Conservation (phyloP, 2,113 vertebrate species). For the Prionailurus bengalensis region DNA sequence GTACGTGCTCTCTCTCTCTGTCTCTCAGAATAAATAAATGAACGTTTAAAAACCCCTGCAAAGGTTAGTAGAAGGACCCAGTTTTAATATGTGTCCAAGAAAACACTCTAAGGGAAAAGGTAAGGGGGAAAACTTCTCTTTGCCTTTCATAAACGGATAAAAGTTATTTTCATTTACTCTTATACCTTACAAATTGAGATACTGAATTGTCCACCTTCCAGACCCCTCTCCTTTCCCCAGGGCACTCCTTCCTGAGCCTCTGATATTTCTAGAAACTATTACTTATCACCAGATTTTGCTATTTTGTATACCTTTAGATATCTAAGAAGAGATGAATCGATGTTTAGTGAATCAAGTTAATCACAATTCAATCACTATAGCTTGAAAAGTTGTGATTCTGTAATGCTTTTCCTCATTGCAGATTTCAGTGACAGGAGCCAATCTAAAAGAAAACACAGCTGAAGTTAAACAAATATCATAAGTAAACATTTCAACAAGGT, state of each 20-base stretch:
- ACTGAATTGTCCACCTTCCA: background rate
- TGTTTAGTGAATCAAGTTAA: conserved; percentile 10
- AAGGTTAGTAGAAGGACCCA: background rate
- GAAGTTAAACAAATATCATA: background rate
- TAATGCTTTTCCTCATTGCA: background rate
- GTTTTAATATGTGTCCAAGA: background rate
- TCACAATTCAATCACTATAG: background rate
- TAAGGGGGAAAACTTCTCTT: background rate
- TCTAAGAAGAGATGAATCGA: background rate
- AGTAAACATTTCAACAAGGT: background rate
- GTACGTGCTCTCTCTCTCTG: too few species aligned
- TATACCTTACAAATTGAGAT: background rate
- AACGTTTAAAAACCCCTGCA: background rate
- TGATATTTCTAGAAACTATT: background rate
- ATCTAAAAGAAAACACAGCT: background rate
- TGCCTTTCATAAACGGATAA: background rate
- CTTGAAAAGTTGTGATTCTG: background rate
- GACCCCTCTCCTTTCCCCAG: background rate
- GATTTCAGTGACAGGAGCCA: background rate
- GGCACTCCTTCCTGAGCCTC: background rate
- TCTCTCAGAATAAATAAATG: too few species aligned
- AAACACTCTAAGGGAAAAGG: background rate
- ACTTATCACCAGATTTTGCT: background rate
- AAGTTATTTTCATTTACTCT: background rate
- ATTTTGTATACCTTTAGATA: background rate